Evolutionary conservation across 2,888 invertebrate genomes (phyloP), one percentile per base, ranked within the genome.

Genomic region (Lasioglossum calceatum): DNA sequence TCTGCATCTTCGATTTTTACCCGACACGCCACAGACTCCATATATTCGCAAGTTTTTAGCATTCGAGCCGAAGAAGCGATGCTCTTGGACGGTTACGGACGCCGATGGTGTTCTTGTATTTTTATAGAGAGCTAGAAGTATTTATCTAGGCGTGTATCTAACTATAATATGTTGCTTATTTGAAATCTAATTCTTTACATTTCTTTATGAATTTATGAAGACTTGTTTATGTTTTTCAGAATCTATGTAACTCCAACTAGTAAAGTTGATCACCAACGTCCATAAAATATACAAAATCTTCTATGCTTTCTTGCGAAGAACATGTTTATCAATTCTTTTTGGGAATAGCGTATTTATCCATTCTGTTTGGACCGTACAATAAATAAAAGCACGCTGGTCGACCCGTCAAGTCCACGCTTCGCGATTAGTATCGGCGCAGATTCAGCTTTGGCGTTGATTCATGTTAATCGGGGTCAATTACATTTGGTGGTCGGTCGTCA

Each of bases 391-490:
- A 5, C 12, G 27, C 14, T 16, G 2, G 27, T 27, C 27, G 27
- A 27, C 27, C 27, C 27, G 14, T 27, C 14, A 2, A 27, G 10
- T 61, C 5, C 19, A 32, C 16, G 67, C 8, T 7, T 19, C 36
- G 67, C 67, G 39, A 70, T 70, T 39, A 39, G 84, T 88, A 83
- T 92, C 87, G 84, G 81, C 77, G 82, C 87, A 89, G 89, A 92
- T 92, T 91, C 87, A 89, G 27, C n/a, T n/a, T n/a, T n/a, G n/a
- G n/a, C n/a, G 92, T 81, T 71, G 87, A 89, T 90, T 78, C 87
- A 81, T 72, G 85, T 89, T 87, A 91, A 93, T 88, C 82, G 89
- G 87, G 92, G 92, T 91, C 91, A 92, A 93, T 88, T 88, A 87
- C 84, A 88, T 91, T 91, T 91, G 19, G 27, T 27, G 27, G 27